Evolutionary conservation across 2,888 invertebrate genomes (phyloP).

Genomic region (Hedya salicella): DNA sequence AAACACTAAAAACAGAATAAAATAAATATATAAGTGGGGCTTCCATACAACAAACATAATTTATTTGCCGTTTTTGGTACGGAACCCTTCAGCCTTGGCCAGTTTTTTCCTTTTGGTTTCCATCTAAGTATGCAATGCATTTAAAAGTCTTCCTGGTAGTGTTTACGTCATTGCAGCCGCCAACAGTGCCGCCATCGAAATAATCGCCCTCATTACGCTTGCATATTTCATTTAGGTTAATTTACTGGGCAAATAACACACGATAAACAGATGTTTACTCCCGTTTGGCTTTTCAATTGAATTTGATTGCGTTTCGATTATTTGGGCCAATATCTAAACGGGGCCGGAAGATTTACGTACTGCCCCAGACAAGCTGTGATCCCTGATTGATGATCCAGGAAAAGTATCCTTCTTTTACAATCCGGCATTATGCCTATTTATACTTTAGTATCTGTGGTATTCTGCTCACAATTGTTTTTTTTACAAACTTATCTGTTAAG

Average conservation of each 20-base stretch:
- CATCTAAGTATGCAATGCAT: too few relatives aligned
- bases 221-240: not conserved
- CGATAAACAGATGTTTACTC: conserved; percentile 18
- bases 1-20: too few relatives aligned
- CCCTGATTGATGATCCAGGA: conserved; percentile 37
- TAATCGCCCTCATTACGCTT: too few relatives aligned
- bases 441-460: conserved; percentile 13
- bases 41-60: too few relatives aligned
- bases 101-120: too few relatives aligned
- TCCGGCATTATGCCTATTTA: conserved; percentile 12
- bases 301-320: conserved; percentile 19
- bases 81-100: too few relatives aligned
- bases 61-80: too few relatives aligned
- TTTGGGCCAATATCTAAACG: conserved; percentile 25
- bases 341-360: conserved; percentile 35
- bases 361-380: conserved; percentile 21
- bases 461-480: not conserved
- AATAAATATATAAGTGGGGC: too few relatives aligned
- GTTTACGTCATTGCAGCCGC: too few relatives aligned
- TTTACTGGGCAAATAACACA: not conserved
- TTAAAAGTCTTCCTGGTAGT: too few relatives aligned
- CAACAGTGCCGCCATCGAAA: too few relatives aligned
- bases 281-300: conserved; percentile 7
- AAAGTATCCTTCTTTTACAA: conserved; percentile 21
- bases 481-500: too few relatives aligned